These are phyloP conservation scores for Nymphalis polychloros DNA, from an alignment of 2,888 invertebrate species.

Conservation along the genomic window DNA sequence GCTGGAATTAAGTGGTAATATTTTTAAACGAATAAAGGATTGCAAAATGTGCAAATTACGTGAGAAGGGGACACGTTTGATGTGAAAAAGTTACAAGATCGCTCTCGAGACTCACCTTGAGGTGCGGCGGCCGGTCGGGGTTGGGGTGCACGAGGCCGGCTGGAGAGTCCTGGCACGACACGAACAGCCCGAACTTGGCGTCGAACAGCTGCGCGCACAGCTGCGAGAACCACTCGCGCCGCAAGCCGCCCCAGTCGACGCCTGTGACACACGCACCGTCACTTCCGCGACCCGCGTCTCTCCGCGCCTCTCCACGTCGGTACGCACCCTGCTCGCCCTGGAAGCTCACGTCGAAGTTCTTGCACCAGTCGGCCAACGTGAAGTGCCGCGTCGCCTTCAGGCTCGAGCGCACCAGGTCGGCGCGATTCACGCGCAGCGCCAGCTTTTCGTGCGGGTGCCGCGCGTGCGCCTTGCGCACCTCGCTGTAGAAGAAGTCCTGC, in stretches of 20 bases:
- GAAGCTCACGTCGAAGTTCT: constrained; percentile 95
- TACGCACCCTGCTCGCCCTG: constrained; percentile 93
- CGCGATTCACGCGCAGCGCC: constrained; percentile 90
- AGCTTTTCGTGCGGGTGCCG: constrained; percentile 94
- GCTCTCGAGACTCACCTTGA: constrained; percentile 76
- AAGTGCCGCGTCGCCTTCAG: constrained; percentile 94
- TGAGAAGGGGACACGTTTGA: background rate
- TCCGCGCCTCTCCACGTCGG: background rate
- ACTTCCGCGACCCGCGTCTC: too few species aligned
- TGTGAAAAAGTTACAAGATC: background rate
- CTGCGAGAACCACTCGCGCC: constrained; percentile 97
- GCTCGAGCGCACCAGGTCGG: constrained; percentile 89
- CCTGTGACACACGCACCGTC: constrained; percentile 71
- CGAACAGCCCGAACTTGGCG: constrained; percentile 90
- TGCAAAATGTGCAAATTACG: too few species aligned
- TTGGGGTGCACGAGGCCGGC: constrained; percentile 96
- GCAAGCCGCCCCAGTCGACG: constrained; percentile 96
- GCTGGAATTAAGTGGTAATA: too few species aligned
- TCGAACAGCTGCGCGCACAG: constrained; percentile 94
- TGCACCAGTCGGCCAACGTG: constrained; percentile 95
- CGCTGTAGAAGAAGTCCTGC: constrained; percentile 90
- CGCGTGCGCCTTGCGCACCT: constrained; percentile 91
- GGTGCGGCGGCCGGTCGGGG: constrained; percentile 86
- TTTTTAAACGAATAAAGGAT: too few species aligned
- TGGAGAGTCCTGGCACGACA: constrained; percentile 91